Evolutionary conservation across 2,888 invertebrate species (phyloP), one percentile per base, ranked within the genome.

Genomic region (Coelopa pilipes): DNA sequence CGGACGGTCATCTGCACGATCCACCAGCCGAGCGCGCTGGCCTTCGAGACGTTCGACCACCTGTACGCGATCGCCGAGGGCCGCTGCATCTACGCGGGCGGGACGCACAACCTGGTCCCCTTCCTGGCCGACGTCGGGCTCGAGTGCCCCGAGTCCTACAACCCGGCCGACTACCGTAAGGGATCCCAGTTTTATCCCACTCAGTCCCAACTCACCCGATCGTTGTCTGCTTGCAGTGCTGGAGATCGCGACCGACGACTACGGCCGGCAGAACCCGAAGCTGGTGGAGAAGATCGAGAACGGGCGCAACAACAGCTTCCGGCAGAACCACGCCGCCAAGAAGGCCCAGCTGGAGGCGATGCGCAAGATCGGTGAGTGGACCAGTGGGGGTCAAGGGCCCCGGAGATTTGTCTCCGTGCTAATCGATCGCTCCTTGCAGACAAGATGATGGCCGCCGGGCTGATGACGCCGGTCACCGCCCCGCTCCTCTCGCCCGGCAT

Each of bases 121-220:
- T 97, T 93, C 88, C 88, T 97, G 75, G 89, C 90, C 69, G 90
- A 91, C 77, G 88, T 92, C 74, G 91, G 91, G 78, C 88, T 96
- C 15, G 88, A 90, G 46, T 97, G 97, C 86, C 97, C 97, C 0
- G 91, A 93, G 17, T 95, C 94, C 82, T 96, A 97, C 86, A 97
- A 96, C 88, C 96, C 96, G 57, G 94, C 96, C 17, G 97, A 97
- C 87, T 96, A 92, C 88, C 90, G 96, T 96, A 88, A 92, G 92
- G 90, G 11, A 53, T 59, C n/a, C 17, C 5, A 60, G 10, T 4
- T 17, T 3, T 10, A 17, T 46, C 7, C 4, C 2, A 34, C 34
- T 34, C 34, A 34, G 4, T 34, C 34, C 7, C 34, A 34, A 2
- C 34, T 34, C 34, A 5, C 13, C 3, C 4, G 1, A 53, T 53